Percentiles rank a stretch among this genome's conserved stretches.
phyloP scores from a whole-genome alignment of 92 coral and sea anemone species.

The Parazoanthus swiftii region DNA sequence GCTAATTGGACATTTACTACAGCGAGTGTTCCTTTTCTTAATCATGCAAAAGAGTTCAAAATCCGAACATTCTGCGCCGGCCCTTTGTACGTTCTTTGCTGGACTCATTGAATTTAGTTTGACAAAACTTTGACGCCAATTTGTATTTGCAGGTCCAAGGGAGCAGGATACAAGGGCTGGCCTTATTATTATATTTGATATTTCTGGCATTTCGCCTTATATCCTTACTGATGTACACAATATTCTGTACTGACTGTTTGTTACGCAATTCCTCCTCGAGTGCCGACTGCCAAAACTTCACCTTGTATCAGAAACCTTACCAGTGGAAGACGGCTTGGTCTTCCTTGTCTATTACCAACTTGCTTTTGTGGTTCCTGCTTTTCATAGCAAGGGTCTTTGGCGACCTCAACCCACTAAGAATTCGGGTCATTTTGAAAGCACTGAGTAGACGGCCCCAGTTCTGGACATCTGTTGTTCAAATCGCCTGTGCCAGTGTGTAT shows the following conservation, averaged over 20 bases:
- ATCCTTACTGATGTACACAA: slow-evolving; percentile 33
- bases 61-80: not conserved
- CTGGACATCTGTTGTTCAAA: slow-evolving; percentile 36
- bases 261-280: slow-evolving; percentile 13
- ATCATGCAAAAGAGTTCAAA: not conserved
- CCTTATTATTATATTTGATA: not conserved
- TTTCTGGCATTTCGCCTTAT: slow-evolving; percentile 24
- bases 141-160: slow-evolving; percentile 14
- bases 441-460: slow-evolving; percentile 26
- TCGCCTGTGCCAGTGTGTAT: slow-evolving; percentile 12
- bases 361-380: not conserved
- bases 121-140: not conserved
- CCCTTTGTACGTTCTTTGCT: no score
- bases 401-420: not conserved
- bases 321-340: slow-evolving; percentile 25
- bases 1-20: no score
- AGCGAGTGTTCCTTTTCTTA: not conserved
- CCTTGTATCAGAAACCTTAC: slow-evolving; percentile 13
- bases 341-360: not conserved
- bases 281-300: slow-evolving; percentile 35
- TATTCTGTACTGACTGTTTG: slow-evolving; percentile 28
- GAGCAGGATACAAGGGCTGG: not conserved
- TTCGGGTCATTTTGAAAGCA: not conserved
- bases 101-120: no score
- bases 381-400: not conserved